These are phyloP conservation scores for Papilio demoleus DNA, from an alignment of 2,888 invertebrate genomes.

Conservation along the genomic window DNA sequence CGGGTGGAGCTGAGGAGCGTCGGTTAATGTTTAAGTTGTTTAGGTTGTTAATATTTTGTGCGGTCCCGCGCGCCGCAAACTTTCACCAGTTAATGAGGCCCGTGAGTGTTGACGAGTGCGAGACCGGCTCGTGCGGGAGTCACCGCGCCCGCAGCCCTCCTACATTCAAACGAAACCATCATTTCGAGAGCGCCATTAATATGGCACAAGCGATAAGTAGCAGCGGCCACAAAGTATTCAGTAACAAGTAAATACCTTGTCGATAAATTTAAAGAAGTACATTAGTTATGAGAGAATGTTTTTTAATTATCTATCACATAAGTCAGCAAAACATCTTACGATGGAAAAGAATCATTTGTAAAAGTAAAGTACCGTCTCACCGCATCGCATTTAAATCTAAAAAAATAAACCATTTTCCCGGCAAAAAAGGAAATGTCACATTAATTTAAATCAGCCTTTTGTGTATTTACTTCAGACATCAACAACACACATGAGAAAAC, in stretches of 20 bases:
- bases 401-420: background rate
- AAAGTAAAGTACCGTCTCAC: background rate
- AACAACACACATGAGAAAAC: background rate
- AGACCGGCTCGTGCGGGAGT: conserved; percentile 17
- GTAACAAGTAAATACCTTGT: background rate
- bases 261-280: background rate
- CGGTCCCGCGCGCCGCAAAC: conserved; percentile 7
- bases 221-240: conserved; percentile 8
- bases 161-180: conserved; percentile 48
- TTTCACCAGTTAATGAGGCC: conserved; percentile 25
- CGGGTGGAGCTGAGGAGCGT: background rate
- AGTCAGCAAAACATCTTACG: background rate
- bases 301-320: background rate
- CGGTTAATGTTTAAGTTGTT: conserved; percentile 30
- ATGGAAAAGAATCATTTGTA: too few species aligned
- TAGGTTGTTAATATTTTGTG: conserved; percentile 11
- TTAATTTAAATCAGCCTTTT: too few species aligned
- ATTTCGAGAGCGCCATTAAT: conserved; percentile 45
- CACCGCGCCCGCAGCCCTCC: conserved; percentile 23
- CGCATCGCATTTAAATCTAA: background rate
- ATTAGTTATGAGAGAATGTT: too few species aligned
- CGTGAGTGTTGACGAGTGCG: conserved; percentile 30
- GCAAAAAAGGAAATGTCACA: background rate
- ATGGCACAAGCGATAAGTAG: conserved; percentile 32
- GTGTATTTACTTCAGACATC: background rate